phyloP scores from a whole-genome alignment of 2,113 vertebrate species.

The Zonotrichia leucophrys region DNA sequence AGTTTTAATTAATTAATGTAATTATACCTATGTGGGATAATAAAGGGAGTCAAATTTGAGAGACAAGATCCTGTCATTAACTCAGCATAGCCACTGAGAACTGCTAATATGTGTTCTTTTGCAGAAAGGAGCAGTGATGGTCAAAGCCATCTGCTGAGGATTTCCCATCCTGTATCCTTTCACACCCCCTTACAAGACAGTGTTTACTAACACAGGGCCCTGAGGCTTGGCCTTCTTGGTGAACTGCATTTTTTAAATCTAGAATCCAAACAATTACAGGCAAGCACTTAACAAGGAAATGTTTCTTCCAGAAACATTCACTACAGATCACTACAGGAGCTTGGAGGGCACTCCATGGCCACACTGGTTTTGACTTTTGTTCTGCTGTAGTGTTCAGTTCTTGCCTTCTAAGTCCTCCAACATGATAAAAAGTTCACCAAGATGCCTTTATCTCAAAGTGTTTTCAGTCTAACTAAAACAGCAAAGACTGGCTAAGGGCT shows the following conservation, averaged over 20 bases:
- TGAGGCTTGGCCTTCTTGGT: not conserved
- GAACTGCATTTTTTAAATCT: not conserved
- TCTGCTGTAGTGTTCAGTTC: not conserved
- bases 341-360: rapidly evolving
- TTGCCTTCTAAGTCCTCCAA: not conserved
- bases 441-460: not conserved
- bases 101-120: not conserved
- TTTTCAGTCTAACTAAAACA: not conserved
- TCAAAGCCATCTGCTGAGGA: not conserved
- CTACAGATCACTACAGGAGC: not conserved
- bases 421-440: not conserved
- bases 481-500: not conserved
- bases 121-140: not conserved
- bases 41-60: not conserved
- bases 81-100: not conserved
- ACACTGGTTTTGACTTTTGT: not conserved
- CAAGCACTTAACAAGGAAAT: not conserved
- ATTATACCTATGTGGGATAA: not conserved
- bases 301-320: not conserved
- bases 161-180: not conserved
- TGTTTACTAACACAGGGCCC: not conserved
- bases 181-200: not conserved
- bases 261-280: not conserved
- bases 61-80: not conserved
- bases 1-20: not conserved